Percentiles rank a stretch among this genome's conserved stretches.
phyloP scores from a whole-genome alignment of 2,888 invertebrate genomes.

The Epinotia ramella region DNA sequence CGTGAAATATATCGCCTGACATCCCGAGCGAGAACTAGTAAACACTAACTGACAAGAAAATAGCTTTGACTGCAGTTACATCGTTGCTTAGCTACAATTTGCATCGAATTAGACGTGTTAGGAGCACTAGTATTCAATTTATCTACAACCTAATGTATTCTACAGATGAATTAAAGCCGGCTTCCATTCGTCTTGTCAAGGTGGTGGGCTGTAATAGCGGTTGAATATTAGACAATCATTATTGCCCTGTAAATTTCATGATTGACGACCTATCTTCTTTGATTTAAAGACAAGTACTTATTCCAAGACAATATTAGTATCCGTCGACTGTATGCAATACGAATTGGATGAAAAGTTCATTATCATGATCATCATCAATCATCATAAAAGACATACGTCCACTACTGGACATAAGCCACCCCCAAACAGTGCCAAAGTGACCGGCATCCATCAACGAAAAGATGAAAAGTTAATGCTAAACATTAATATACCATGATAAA shows the following conservation, averaged over 20 bases:
- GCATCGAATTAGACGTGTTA: slow-evolving; percentile 37
- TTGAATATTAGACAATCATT: slow-evolving; percentile 13
- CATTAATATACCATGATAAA: no score
- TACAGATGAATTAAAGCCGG: not conserved
- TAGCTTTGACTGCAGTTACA: slow-evolving; percentile 5
- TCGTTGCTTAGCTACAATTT: slow-evolving; percentile 30
- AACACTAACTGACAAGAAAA: slow-evolving; percentile 36
- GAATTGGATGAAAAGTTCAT: no score
- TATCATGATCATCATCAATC: no score
- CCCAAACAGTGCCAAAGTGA: no score
- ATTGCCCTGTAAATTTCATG: slow-evolving; percentile 1
- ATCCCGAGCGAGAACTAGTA: slow-evolving; percentile 18
- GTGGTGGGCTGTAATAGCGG: slow-evolving; percentile 14
- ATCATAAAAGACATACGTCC: no score
- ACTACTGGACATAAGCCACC: no score
- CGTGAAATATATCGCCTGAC: slow-evolving; percentile 15
- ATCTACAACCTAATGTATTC: slow-evolving; percentile 18
- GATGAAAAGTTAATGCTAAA: no score
- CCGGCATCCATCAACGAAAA: no score
- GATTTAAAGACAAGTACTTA: not conserved
- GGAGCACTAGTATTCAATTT: slow-evolving; percentile 25
- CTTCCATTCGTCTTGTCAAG: slow-evolving; percentile 11
- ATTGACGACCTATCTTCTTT: not conserved
- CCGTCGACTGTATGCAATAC: no score
- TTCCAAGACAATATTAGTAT: no score